phyloP scores from a whole-genome alignment of 1,140 invertebrate species.

The Pteromalus puparum region DNA sequence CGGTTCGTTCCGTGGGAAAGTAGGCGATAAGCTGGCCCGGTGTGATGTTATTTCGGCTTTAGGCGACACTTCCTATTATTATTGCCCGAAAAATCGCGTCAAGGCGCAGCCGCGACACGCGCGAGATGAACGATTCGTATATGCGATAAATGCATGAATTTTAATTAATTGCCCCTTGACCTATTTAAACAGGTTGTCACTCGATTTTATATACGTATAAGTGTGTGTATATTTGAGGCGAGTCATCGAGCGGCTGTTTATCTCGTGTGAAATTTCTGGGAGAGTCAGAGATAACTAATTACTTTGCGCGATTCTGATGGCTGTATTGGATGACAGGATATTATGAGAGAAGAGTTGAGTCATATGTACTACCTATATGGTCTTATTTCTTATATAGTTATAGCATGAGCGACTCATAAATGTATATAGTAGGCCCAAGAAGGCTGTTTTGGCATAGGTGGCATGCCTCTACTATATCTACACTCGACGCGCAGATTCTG shows the following conservation, averaged over 20 bases:
- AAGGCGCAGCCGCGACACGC: not conserved
- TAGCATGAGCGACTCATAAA: not conserved
- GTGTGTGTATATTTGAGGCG: not conserved
- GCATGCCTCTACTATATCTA: no score
- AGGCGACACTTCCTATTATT: slow-evolving; percentile 37
- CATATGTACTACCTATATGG: no score
- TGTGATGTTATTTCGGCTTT: slow-evolving; percentile 25
- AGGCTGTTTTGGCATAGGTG: no score
- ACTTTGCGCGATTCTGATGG: not conserved
- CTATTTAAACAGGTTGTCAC: not conserved
- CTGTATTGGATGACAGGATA: not conserved
- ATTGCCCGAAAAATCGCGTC: slow-evolving; percentile 23
- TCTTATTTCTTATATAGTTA: no score
- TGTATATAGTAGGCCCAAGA: not conserved
- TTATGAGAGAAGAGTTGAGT: not conserved
- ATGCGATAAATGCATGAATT: not conserved
- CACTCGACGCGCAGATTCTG: no score
- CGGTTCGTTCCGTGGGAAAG: slow-evolving; percentile 55
- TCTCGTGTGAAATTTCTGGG: slow-evolving; percentile 37
- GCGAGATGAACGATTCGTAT: no score
- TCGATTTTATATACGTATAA: not conserved
- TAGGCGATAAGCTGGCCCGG: slow-evolving; percentile 56
- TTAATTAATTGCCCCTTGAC: slow-evolving; percentile 21
- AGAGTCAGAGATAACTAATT: not conserved
- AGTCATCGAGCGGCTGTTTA: slow-evolving; percentile 5